A percentile compares a stretch with the other conserved stretches of the same genome.
Evolutionary conservation across 2,888 invertebrate species (phyloP).

Genomic region (Endotricha flammealis): DNA sequence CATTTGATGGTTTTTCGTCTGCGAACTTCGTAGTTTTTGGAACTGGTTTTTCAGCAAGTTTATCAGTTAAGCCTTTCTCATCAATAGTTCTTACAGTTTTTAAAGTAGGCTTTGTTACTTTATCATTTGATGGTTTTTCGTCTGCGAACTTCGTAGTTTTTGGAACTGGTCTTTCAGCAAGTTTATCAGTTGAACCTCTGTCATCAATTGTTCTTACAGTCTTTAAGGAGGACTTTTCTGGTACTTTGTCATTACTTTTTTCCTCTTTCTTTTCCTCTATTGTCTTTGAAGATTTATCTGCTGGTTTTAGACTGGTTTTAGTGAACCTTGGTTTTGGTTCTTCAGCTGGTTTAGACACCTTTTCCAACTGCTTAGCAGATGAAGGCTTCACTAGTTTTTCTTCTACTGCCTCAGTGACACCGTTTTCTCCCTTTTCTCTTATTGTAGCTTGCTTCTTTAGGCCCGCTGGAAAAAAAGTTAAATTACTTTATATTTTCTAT

Average conservation of each 20-base stretch:
- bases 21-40: conserved; percentile 15
- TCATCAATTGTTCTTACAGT: not conserved
- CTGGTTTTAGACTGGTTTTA: conserved; percentile 41
- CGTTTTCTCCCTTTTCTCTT: conserved; percentile 62
- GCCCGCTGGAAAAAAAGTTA: conserved; percentile 59
- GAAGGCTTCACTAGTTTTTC: conserved; percentile 66
- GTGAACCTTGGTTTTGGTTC: conserved; percentile 54
- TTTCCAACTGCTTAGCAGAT: conserved; percentile 56
- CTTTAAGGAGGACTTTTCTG: conserved; percentile 10
- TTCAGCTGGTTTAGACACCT: conserved; percentile 43
- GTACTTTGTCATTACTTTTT: conserved; percentile 17
- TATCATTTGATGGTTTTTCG: conserved; percentile 53
- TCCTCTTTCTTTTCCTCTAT: too few relatives aligned
- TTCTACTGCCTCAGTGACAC: conserved; percentile 49
- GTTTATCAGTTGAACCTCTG: not conserved
- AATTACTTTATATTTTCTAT: not conserved
- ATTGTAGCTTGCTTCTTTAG: conserved; percentile 69
- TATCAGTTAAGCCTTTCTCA: conserved; percentile 2
- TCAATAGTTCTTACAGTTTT: conserved; percentile 23
- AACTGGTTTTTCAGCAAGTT: conserved; percentile 40
- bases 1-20: conserved; percentile 9
- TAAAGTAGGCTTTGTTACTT: conserved; percentile 23
- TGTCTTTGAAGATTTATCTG: conserved; percentile 38
- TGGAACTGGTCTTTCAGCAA: conserved; percentile 47
- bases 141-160: conserved; percentile 63